These are phyloP conservation scores for Taeniopygia guttata DNA, from an alignment of 2,797 vertebrate species.

Conservation along the genomic window DNA sequence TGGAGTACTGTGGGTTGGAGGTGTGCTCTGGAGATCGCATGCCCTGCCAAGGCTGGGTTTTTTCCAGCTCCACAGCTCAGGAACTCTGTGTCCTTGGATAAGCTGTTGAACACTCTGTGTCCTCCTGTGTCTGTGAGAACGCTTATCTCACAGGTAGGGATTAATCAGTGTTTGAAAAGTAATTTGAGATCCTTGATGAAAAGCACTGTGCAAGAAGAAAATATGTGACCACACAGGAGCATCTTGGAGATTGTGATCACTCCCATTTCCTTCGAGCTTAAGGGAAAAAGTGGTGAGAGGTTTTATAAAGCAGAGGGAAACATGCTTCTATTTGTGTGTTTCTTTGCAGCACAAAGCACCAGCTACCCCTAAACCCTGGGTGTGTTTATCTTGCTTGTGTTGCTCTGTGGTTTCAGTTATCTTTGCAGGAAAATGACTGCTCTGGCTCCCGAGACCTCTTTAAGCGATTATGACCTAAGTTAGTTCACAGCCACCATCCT, in stretches of 20 bases:
- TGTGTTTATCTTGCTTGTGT: neutral
- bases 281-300: neutral
- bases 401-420: neutral
- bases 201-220: neutral
- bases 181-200: conserved; percentile 53
- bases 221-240: neutral
- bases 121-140: neutral
- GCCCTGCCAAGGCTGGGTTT: neutral
- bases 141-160: conserved; percentile 43
- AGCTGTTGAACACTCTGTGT: neutral
- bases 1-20: accelerated
- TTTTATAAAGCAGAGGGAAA: neutral
- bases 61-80: neutral
- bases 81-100: conserved; percentile 19
- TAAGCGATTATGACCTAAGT: conserved; percentile 58
- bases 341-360: neutral
- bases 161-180: conserved; percentile 46
- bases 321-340: neutral
- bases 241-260: neutral
- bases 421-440: conserved; percentile 11
- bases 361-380: neutral
- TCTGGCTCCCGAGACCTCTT: conserved; percentile 29
- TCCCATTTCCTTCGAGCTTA: neutral
- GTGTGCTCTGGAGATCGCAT: neutral
- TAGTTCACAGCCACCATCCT: conserved; percentile 34